Evolutionary conservation across 2,888 invertebrate genomes (phyloP), one percentile per base, ranked within the genome.

Genomic region (Hemistola chrysoprasaria): DNA sequence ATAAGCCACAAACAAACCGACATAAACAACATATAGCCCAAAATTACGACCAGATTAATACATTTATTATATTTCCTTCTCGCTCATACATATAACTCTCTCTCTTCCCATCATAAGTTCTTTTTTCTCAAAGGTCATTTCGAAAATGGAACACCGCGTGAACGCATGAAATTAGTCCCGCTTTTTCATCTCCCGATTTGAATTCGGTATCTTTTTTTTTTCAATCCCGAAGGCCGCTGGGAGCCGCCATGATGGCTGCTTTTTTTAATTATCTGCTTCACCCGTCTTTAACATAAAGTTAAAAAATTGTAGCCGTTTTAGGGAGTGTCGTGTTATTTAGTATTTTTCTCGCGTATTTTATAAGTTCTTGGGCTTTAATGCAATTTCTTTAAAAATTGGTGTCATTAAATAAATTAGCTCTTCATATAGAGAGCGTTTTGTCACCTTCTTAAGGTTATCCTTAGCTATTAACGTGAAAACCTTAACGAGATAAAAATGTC

Each of bases 11-110:
- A 31, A 40, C 36, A 47, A 46, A 40, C 34, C 29, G 25, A 40
- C 71, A 72, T 79, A 78, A 76, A 82, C 78, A 78, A 80, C 74
- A 77, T 84, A 76, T 78, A 73, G 66, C 68, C 68, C 55, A 77
- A 79, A 86, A 80, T 83, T 86, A 86, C 71, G 79, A 77, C 56
- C 65, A 72, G 82, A 84, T 85, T 86, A 85, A 84, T 79, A 84
- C 85, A 85, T 86, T 84, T 78, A 79, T 83, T 71, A 81, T 69
- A 53, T 44, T 21, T 1, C 50, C 25, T 1, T 67, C 76, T 22
- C 62, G 34, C 9, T 78, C 62, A 45, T 32, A 38, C 69, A 3
- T 5, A 24, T 46, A 42, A 5, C 1, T 6, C 21, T 25, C 11
- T 78, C 76, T 40, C 67, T 32, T 28, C 67, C 59, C 43, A 47